Conservation (phyloP, 2,888 invertebrate genomes). For the Pogonocherus hispidulus region DNA sequence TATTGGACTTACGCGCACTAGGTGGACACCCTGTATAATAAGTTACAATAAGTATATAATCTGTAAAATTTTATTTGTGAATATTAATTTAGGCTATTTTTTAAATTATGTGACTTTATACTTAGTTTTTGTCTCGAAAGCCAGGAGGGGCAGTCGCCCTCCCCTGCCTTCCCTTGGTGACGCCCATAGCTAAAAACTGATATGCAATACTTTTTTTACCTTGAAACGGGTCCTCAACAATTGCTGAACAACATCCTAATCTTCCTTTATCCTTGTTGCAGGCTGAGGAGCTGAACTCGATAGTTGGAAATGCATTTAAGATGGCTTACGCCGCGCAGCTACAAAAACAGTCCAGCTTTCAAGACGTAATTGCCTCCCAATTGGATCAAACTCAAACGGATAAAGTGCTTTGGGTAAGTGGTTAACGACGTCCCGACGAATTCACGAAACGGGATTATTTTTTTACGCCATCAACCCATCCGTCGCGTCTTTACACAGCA, state of each 20-base stretch:
- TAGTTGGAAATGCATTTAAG: constrained; percentile 92
- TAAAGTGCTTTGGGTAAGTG: constrained; percentile 69
- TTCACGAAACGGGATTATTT: constrained; percentile 19
- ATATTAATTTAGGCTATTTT: no score
- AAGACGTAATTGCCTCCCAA: constrained; percentile 79
- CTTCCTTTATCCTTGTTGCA: constrained; percentile 66
- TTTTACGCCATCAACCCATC: constrained; percentile 5
- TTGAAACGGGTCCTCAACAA: no score
- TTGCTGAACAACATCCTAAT: constrained; percentile 8
- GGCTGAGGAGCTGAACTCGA: constrained; percentile 89
- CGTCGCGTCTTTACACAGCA: not conserved
- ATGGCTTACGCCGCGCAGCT: constrained; percentile 91
- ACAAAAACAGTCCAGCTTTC: constrained; percentile 77
- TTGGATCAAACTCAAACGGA: constrained; percentile 69
- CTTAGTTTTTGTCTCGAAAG: no score
- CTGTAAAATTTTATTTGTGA: no score
- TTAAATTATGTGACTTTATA: no score
- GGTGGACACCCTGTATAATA: no score
- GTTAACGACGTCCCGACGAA: constrained; percentile 10
- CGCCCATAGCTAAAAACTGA: no score
- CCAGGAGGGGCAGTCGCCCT: no score
- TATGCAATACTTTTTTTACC: no score
- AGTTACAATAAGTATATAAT: no score
- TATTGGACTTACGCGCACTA: no score
- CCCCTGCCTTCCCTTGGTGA: no score